Conservation (phyloP, 2,113 vertebrate genomes). For the Heterocephalus glaber region DNA sequence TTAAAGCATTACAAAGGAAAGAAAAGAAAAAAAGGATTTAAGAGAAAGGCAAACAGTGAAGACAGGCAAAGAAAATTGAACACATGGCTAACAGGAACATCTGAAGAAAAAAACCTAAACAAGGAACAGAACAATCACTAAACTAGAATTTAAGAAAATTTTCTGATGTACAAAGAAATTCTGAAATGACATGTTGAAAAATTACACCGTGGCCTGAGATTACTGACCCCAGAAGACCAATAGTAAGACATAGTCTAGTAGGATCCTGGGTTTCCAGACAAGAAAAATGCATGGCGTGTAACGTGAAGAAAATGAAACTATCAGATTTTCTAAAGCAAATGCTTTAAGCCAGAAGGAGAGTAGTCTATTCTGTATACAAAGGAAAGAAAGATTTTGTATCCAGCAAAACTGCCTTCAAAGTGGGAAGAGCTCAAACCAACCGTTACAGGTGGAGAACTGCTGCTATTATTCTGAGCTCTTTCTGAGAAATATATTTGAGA, state of each 20-base stretch:
- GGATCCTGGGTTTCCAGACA: background rate
- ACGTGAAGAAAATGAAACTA: slow-evolving; percentile 12
- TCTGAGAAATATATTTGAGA: background rate
- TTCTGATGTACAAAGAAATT: background rate
- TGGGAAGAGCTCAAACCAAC: background rate
- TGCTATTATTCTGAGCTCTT: background rate
- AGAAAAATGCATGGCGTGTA: background rate
- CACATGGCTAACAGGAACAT: background rate
- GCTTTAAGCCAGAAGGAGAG: background rate
- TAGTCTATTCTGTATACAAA: background rate
- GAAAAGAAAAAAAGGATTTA: background rate
- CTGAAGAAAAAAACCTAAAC: background rate
- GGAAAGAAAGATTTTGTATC: slow-evolving; percentile 63
- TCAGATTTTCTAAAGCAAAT: background rate
- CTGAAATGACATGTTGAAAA: slow-evolving; percentile 32
- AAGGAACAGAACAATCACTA: background rate
- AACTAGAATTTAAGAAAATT: background rate
- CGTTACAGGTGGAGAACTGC: background rate
- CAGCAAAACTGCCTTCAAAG: slow-evolving; percentile 59
- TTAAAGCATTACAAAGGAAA: background rate
- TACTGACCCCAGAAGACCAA: background rate
- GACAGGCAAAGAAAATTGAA: background rate
- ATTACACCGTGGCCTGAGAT: background rate
- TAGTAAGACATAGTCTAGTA: background rate
- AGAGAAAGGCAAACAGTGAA: background rate